Evolutionary conservation across 2,113 vertebrate genomes (phyloP).

Genomic region (Cynopterus brachyotis): DNA sequence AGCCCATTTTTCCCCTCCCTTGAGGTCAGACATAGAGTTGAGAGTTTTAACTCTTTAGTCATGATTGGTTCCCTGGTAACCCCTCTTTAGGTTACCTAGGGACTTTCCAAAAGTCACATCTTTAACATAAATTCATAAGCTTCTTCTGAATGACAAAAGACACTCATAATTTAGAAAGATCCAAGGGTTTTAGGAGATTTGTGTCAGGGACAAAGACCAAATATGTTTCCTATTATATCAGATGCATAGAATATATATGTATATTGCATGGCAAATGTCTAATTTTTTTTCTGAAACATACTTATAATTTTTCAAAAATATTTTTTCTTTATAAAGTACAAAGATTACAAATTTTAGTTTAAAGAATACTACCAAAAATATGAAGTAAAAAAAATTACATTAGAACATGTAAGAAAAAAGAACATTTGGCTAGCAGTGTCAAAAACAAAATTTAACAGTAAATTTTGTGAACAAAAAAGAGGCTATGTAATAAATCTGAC

Average conservation of each 20-base stretch:
- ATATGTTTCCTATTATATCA: neutral
- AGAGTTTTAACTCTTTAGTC: neutral
- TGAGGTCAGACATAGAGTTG: neutral
- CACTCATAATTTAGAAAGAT: neutral
- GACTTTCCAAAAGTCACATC: neutral
- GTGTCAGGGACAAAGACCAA: neutral
- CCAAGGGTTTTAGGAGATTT: neutral
- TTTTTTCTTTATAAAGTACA: neutral
- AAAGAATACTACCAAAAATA: neutral
- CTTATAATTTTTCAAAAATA: neutral
- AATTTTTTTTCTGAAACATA: neutral
- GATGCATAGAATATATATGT: neutral
- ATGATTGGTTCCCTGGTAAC: neutral
- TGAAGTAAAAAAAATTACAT: neutral
- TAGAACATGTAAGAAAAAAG: neutral
- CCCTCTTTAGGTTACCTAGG: neutral
- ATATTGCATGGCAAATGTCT: neutral
- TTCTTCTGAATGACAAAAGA: neutral
- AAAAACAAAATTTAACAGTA: neutral
- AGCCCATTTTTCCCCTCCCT: neutral
- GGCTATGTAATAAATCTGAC: neutral
- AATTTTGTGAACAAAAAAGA: neutral
- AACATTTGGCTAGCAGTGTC: neutral
- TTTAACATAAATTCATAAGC: neutral
- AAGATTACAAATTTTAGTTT: neutral